A percentile compares a stretch with the other conserved stretches of the same genome.
Evolutionary conservation across 2,113 vertebrate species (phyloP).

Genomic region (Physeter macrocephalus): DNA sequence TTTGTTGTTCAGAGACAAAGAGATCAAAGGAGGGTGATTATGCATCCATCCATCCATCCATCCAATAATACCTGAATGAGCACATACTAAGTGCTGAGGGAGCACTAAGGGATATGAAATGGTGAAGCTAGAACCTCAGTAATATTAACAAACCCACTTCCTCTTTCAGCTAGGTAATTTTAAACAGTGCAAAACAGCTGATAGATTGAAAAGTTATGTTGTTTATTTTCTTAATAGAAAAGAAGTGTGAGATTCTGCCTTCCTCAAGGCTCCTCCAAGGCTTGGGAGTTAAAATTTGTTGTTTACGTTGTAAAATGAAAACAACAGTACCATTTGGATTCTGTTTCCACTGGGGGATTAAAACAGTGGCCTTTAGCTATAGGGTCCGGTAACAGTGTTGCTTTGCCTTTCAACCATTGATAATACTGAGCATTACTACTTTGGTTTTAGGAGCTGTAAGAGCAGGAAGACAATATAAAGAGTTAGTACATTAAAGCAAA

Average conservation of each 20-base stretch:
- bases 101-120: neutral
- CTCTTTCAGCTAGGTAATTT: neutral
- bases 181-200: neutral
- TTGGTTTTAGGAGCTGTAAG: neutral
- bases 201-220: constrained; percentile 6
- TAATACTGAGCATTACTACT: neutral
- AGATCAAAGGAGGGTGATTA: neutral
- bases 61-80: neutral
- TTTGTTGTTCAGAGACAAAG: neutral
- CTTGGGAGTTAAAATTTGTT: constrained; percentile 9
- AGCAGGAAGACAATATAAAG: neutral
- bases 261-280: neutral
- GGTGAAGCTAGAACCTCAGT: neutral
- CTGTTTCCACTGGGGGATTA: neutral
- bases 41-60: neutral
- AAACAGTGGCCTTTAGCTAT: neutral
- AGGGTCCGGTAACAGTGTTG: neutral
- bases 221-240: constrained; percentile 57
- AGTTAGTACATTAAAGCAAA: constrained; percentile 22
- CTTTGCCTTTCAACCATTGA: neutral
- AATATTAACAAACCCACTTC: neutral
- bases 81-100: neutral
- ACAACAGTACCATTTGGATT: neutral
- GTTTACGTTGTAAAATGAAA: neutral
- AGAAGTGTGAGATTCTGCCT: neutral